These are phyloP conservation scores for Nematolebias whitei DNA, from an alignment of 2,113 vertebrate genomes.

Conservation along the genomic window DNA sequence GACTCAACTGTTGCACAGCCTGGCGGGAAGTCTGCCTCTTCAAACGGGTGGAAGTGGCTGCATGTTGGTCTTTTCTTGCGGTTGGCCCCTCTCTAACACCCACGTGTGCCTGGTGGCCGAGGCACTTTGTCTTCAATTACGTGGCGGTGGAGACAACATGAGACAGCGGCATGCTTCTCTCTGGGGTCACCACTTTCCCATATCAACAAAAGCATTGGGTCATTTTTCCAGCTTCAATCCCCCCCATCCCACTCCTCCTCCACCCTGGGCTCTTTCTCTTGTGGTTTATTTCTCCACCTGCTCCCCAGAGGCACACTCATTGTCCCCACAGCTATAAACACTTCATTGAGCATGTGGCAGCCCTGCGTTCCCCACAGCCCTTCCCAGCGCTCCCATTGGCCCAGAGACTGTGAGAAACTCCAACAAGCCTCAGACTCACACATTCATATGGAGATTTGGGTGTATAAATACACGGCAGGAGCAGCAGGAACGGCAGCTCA, in stretches of 20 bases:
- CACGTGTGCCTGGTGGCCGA: slow-evolving; percentile 74
- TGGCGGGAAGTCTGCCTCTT: slow-evolving; percentile 43
- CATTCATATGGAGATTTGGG: slow-evolving; percentile 78
- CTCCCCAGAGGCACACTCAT: slow-evolving; percentile 77
- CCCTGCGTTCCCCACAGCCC: slow-evolving; percentile 73
- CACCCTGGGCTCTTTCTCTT: slow-evolving; percentile 56
- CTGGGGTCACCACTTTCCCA: slow-evolving; percentile 82
- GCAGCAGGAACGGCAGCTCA: slow-evolving; percentile 64
- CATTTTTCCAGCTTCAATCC: slow-evolving; percentile 49
- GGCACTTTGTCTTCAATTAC: slow-evolving; percentile 75
- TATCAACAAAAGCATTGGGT: slow-evolving; percentile 73
- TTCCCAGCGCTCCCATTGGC: slow-evolving; percentile 77
- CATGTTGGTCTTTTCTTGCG: slow-evolving; percentile 51
- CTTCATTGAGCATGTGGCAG: slow-evolving; percentile 82
- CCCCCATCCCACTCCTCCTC: slow-evolving; percentile 13
- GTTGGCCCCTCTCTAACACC: slow-evolving; percentile 57
- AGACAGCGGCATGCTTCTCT: slow-evolving; percentile 68
- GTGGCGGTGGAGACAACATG: slow-evolving; percentile 63
- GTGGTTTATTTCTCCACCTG: slow-evolving; percentile 79
- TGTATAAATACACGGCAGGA: slow-evolving; percentile 73
- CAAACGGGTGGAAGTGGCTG: slow-evolving; percentile 59
- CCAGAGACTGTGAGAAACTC: slow-evolving; percentile 77
- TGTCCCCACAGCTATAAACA: slow-evolving; percentile 77
- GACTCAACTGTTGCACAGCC: slow-evolving; percentile 42
- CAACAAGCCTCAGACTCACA: slow-evolving; percentile 76